Evolutionary conservation across 2,797 vertebrate genomes (phyloP).

Genomic region (Hippocampus kuda): DNA sequence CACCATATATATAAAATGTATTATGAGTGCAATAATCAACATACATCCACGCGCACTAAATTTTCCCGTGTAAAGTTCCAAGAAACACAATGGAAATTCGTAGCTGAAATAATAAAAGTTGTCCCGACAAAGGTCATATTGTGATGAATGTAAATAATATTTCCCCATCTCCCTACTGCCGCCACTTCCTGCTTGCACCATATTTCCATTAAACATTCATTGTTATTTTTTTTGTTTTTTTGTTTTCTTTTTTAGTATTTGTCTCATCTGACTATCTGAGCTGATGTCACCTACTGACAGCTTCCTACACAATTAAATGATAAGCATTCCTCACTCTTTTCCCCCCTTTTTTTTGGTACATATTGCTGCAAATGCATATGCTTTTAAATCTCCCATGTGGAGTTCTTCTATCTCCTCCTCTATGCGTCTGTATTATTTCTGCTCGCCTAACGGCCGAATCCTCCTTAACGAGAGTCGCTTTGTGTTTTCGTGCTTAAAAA

Average conservation of each 20-base stretch:
- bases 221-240: slow-evolving; percentile 16
- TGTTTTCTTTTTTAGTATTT: slow-evolving; percentile 31
- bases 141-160: slow-evolving; percentile 11
- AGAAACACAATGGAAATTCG: background rate
- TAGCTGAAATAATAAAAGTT: background rate
- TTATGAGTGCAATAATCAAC: too few species aligned
- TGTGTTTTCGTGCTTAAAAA: slow-evolving; percentile 12
- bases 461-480: slow-evolving; percentile 13
- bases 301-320: slow-evolving; percentile 67
- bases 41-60: background rate
- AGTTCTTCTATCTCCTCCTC: background rate
- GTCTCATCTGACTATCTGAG: slow-evolving; percentile 39
- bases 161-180: slow-evolving; percentile 7
- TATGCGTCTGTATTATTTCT: slow-evolving; percentile 6
- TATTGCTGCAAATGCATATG: slow-evolving; percentile 33
- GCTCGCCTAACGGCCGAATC: slow-evolving; percentile 11
- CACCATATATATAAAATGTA: too few species aligned
- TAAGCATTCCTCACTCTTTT: slow-evolving; percentile 43
- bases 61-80: background rate
- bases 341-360: slow-evolving; percentile 31
- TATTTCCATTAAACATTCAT: slow-evolving; percentile 29
- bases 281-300: slow-evolving; percentile 49
- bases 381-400: slow-evolving; percentile 17
- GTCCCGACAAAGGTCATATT: background rate
- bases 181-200: slow-evolving; percentile 23